Evolutionary conservation across 2,888 invertebrate species (phyloP), one percentile per base, ranked within the genome.

Genomic region (Heliconius aoede): DNA sequence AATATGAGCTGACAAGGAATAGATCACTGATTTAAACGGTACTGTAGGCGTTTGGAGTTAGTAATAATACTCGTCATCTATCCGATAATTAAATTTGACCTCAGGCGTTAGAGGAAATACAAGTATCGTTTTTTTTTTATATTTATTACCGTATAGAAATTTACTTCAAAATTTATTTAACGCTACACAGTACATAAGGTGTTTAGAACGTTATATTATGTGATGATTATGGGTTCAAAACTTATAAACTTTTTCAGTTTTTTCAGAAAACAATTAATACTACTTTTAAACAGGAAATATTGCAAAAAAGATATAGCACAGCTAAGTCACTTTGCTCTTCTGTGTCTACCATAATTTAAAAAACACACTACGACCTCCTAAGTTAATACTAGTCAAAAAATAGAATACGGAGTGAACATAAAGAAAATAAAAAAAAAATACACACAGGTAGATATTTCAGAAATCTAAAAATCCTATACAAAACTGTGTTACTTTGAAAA

Each of bases 61-160:
- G 80, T 83, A 85, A 84, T 72, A 72, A 72, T 61, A 88, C 89
- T 89, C 90, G 82, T 89, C 91, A 87, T 86, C 83, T 88, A 91
- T 89, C 90, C 90, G 93, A 93, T 94, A 93, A 94, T 94, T 93
- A 93, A 93, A 93, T 93, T 90, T 92, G 88, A 90, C 94, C 93
- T 88, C 85, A 79, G 90, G 92, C 92, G 85, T 83, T 86, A 85
- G 81, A 84, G 87, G 87, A 87, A 86, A 88, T 87, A 88, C 85
- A 85, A 86, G 86, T 89, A 89, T 89, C 83, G 85, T 26, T 61
- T 72, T 55, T 55, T 60, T 55, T 60, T 40, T n/a, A 30, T 89
- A 89, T 93, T 94, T 92, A 93, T 89, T 88, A 86, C 84, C 83
- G 83, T 84, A 84, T 81, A 86, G 87, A 86, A 90, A 86, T 88